Evolutionary conservation across 2,113 vertebrate genomes (phyloP).

Genomic region (Notechis scutatus): DNA sequence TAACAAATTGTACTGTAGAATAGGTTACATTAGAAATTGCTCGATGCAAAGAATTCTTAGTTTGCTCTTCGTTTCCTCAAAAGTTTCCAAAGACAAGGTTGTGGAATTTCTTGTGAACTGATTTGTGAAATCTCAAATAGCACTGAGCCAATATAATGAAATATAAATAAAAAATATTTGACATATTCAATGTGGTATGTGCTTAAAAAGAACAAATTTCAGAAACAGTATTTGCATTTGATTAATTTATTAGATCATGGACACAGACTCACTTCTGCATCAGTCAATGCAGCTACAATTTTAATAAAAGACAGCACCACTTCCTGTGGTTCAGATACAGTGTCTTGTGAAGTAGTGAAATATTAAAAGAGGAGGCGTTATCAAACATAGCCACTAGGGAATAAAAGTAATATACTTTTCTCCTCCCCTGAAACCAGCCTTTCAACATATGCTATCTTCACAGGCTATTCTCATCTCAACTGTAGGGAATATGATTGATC

Average conservation of each 20-base stretch:
- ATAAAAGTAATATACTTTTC: not conserved
- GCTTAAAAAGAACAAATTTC: not conserved
- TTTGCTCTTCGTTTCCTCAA: not conserved
- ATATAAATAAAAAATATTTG: not conserved
- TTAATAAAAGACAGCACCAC: slow-evolving; percentile 19
- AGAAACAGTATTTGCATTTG: not conserved
- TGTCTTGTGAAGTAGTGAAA: slow-evolving; percentile 15
- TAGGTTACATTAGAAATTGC: not conserved
- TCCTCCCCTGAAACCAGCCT: not conserved
- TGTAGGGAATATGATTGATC: not conserved
- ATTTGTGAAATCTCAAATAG: not conserved
- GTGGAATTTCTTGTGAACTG: not conserved
- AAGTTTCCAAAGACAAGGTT: not conserved
- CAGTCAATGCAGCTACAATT: slow-evolving; percentile 19
- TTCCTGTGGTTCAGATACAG: slow-evolving; percentile 14
- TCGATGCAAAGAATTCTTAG: not conserved
- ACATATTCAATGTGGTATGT: not conserved
- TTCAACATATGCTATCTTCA: not conserved
- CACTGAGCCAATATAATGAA: not conserved
- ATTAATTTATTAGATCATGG: slow-evolving; percentile 37
- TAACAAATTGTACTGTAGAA: not conserved
- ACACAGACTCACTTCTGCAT: slow-evolving; percentile 20
- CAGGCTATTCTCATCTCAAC: not conserved
- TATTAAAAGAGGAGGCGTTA: slow-evolving; percentile 8
- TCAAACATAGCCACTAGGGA: not conserved